Evolutionary conservation across 1,140 invertebrate species (phyloP), one percentile per base, ranked within the genome.

Genomic region (Drosophila quadrilineata): DNA sequence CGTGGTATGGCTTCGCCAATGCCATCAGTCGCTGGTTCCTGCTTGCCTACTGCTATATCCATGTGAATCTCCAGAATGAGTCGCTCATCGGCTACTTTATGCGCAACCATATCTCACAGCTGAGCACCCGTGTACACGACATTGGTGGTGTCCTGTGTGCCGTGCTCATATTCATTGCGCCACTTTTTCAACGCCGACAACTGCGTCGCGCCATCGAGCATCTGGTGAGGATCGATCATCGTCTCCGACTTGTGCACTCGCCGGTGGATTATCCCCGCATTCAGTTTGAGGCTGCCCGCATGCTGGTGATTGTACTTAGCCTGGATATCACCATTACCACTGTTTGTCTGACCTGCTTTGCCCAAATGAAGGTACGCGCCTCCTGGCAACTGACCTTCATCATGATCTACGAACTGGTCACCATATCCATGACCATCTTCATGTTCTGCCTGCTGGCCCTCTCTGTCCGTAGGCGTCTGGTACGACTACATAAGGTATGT

Each of bases 1-100:
- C 73, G 2, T 73, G 64, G 56, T 73, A 53, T 6, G 76, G 77
- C 16, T 82, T 84, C 4, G 19, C 57, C 2, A 82, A 84, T 33
- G 64, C 73, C 40, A 66, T 82, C 36, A 59, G 46, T 1, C 64
- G 77, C 2, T 84, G 77, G 77, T 22, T 82, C 4, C 33, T 82
- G 0, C 50, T 58, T 6, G 59, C 69, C 29, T 82, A 76, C 14
- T 84, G 76, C 38, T 84, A 77, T 26, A 16, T 17, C 6, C n/a
- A 50, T 24, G 21, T 65, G 1, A 57, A 70, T 17, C 1, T 48
- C 10, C 48, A 57, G 1, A 46, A 45, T n/a, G 76, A 82, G 16
- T 77, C 68, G 3, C 36, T 82, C 0, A 82, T 82, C 46, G 76
- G 77, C 1, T 77, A 73, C 38, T 82, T 82, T 8, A 82, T 82